phyloP scores from a whole-genome alignment of 2,888 invertebrate genomes.

The Ellobium chinense region DNA sequence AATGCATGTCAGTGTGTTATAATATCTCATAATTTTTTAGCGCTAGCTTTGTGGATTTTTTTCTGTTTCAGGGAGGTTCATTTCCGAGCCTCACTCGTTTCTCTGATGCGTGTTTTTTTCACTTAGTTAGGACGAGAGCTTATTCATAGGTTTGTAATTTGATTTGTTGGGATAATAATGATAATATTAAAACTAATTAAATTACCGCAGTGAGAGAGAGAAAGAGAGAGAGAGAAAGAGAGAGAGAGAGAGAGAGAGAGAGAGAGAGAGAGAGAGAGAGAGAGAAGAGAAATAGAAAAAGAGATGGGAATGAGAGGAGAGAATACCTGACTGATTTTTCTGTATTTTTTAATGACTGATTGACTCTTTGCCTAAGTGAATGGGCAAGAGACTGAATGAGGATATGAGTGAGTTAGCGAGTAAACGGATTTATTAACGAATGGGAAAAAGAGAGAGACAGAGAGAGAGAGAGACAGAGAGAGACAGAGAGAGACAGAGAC shows the following conservation, averaged over 20 bases:
- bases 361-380: neutral
- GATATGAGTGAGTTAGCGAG: too few species aligned
- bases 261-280: slow-evolving; percentile 29
- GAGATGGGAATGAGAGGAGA: neutral
- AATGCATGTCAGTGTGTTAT: too few species aligned
- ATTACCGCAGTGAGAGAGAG: slow-evolving; percentile 5
- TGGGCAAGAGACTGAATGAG: neutral
- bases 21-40: too few species aligned
- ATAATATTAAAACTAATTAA: too few species aligned
- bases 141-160: too few species aligned
- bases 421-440: neutral
- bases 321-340: neutral
- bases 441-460: neutral
- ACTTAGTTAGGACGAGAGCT: too few species aligned
- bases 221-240: slow-evolving; percentile 16
- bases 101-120: too few species aligned
- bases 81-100: too few species aligned
- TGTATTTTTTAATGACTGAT: too few species aligned
- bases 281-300: neutral
- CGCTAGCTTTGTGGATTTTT: too few species aligned
- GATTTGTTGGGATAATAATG: too few species aligned
- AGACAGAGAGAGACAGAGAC: slow-evolving; percentile 5
- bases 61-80: too few species aligned
- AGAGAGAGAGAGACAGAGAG: neutral
- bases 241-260: slow-evolving; percentile 19